These are phyloP conservation scores for Miichthys miiuy DNA, from an alignment of 2,797 vertebrate species.

Conservation along the genomic window DNA sequence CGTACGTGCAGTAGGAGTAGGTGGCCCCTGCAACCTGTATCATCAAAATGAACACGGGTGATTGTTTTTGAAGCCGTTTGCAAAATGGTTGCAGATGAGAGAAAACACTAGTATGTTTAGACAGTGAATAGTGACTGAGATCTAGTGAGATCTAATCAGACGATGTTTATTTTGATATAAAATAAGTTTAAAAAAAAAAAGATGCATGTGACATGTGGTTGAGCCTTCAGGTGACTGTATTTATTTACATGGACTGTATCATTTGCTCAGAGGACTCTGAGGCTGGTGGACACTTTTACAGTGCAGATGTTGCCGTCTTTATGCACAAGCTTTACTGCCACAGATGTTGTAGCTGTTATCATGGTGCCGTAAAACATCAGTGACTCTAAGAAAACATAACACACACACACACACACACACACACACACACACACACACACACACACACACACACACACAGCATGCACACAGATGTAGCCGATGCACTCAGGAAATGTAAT, in stretches of 20 bases:
- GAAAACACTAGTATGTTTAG: conserved; percentile 7
- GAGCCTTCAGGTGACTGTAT: conserved; percentile 6
- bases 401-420: conserved; percentile 5
- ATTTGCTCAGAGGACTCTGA: conserved; percentile 28
- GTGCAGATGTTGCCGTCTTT: conserved; percentile 58
- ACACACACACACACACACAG: conserved; percentile 3
- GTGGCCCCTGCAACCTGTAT: conserved; percentile 32
- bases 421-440: neutral
- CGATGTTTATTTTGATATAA: conserved; percentile 26
- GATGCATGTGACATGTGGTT: neutral
- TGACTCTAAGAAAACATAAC: conserved; percentile 14
- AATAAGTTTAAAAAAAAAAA: neutral
- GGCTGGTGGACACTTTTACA: conserved; percentile 47
- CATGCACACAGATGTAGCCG: conserved; percentile 18
- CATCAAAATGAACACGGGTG: conserved; percentile 4
- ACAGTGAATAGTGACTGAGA: neutral
- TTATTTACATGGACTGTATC: conserved; percentile 51
- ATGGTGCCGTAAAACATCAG: conserved; percentile 50
- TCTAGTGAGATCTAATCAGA: conserved; percentile 17
- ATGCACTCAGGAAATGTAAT: conserved; percentile 50
- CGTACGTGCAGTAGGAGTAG: neutral
- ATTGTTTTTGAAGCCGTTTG: conserved; percentile 36
- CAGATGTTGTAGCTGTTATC: conserved; percentile 63
- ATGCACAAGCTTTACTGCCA: conserved; percentile 35
- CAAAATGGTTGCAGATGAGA: conserved; percentile 53